Evolutionary conservation across 2,113 vertebrate genomes (phyloP), one percentile per base, ranked within the genome.

Genomic region (Fregata magnificens): DNA sequence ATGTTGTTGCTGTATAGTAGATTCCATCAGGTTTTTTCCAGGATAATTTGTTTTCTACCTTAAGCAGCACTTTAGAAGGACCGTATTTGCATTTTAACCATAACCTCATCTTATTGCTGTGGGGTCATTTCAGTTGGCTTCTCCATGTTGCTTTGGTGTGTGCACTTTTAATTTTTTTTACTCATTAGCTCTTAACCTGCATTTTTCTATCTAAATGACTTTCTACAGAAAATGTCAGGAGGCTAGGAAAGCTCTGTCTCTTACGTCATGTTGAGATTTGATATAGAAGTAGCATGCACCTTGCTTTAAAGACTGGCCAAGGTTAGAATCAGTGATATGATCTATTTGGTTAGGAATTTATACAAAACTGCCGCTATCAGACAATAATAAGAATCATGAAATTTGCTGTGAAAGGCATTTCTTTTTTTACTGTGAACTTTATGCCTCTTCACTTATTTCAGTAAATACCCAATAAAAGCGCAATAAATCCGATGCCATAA

Each of bases 301-400:
- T 91, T 82, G 42, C 77, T 90, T 88, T 83, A 86, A 89, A 81
- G 38, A n/a, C n/a, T 50, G 50, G 45, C 25, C 50, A 66, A 79
- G 81, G 77, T 93, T 95, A 80, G 87, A 82, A 90, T 80, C 62
- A 42, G 53, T 65, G 29, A 58, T 69, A 70, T n/a, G 40, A 13
- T 52, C 76, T 92, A 63, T 97, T 96, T 96, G 66, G 69, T 96
- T 85, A 93, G 83, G 84, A 88, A 93, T 63, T 79, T 72, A 26
- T 14, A 89, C 34, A 59, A 86, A 94, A 72, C 31, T 91, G 61
- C 77, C 3, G 2, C 82, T 58, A 70, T 82, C 25, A 72, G 44
- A 82, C 45, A 80, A 66, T 88, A 95, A 86, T 62, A 89, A 59
- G 70, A 94, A 87, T 45, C 8, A 11, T 91, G 66, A 90, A 77